Evolutionary conservation across 1,140 invertebrate species (phyloP).

Genomic region (Pseudomyrmex sp.): DNA sequence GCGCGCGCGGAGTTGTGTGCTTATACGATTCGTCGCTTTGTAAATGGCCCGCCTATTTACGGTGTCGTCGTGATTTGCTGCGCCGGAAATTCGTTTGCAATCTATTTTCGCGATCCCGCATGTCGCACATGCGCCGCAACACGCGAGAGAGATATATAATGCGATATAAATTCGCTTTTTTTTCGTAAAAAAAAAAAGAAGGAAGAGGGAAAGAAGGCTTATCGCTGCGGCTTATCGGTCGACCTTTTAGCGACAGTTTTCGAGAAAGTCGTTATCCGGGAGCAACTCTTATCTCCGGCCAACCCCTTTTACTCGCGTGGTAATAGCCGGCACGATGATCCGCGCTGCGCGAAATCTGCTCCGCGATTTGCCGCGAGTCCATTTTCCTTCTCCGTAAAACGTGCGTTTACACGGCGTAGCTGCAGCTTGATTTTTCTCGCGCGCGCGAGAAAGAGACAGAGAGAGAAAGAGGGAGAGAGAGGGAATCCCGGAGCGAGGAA

Average conservation of each 20-base stretch:
- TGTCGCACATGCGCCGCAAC: neutral
- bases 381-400: constrained; percentile 7
- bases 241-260: constrained; percentile 34
- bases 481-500: neutral
- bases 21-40: constrained; percentile 41
- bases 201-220: neutral
- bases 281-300: constrained; percentile 35
- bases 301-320: constrained; percentile 46
- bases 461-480: too few relatives aligned
- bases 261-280: constrained; percentile 50
- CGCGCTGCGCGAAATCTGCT: neutral
- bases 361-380: constrained; percentile 5
- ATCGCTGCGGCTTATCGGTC: constrained; percentile 36
- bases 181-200: neutral
- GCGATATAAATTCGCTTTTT: constrained; percentile 26
- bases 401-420: neutral
- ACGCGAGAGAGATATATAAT: constrained; percentile 1
- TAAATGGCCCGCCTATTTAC: constrained; percentile 52
- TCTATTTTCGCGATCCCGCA: constrained; percentile 24
- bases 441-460: neutral
- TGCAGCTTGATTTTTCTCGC: neutral
- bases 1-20: neutral
- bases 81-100: constrained; percentile 49
- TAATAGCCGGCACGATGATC: constrained; percentile 11
- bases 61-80: constrained; percentile 48